Percentiles rank a stretch among this genome's conserved stretches.
Conservation (phyloP, 2,113 vertebrate species). For the Cygnus atratus region DNA sequence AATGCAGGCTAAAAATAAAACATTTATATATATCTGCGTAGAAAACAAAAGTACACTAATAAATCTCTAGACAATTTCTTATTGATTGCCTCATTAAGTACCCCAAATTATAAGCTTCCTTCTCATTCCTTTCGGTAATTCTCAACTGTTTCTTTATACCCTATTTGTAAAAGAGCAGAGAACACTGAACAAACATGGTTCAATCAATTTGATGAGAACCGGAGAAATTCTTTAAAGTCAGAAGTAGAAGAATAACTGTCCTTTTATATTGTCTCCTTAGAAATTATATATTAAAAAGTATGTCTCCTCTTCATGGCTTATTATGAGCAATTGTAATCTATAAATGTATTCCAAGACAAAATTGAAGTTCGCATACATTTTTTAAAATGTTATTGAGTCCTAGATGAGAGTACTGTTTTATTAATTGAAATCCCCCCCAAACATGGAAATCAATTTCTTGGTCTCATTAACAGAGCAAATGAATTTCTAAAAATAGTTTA, state of each 20-base stretch:
- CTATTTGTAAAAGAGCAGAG: background rate
- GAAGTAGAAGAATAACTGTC: background rate
- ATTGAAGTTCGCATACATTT: background rate
- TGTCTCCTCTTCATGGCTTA: background rate
- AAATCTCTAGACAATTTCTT: background rate
- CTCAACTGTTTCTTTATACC: background rate
- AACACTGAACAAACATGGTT: background rate
- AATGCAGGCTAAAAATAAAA: background rate
- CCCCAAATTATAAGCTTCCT: background rate
- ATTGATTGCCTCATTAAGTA: background rate
- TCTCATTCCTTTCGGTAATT: background rate
- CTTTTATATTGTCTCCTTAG: background rate
- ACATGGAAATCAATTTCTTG: background rate
- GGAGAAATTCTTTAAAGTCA: background rate
- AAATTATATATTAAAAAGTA: background rate
- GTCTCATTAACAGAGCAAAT: background rate
- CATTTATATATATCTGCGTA: background rate
- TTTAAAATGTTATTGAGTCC: background rate
- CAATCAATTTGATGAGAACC: background rate
- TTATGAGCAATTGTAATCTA: slow-evolving; percentile 3
- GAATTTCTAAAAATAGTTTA: background rate
- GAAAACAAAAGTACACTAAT: background rate
- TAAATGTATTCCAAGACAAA: background rate
- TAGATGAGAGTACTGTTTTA: background rate
- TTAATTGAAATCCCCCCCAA: background rate